These are phyloP conservation scores for Alethe castanea DNA, from an alignment of 2,113 vertebrate species.

Conservation along the genomic window DNA sequence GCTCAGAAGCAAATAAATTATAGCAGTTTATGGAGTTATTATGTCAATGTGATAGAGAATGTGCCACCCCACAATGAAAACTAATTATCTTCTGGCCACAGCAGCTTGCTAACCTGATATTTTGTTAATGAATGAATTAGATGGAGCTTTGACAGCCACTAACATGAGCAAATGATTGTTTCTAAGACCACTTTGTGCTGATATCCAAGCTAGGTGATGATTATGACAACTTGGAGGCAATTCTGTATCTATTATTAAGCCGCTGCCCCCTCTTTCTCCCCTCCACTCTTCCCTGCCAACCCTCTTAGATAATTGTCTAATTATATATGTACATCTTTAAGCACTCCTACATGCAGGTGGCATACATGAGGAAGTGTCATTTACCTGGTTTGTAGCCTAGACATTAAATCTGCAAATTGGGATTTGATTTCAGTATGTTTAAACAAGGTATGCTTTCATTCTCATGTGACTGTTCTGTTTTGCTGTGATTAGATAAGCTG, in stretches of 20 bases:
- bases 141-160: background rate
- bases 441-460: background rate
- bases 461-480: background rate
- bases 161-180: background rate
- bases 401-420: background rate
- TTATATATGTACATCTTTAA: background rate
- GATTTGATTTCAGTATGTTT: background rate
- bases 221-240: background rate
- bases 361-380: background rate
- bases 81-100: constrained; percentile 39
- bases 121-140: constrained; percentile 22
- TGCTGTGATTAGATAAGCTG: background rate
- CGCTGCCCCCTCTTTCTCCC: background rate
- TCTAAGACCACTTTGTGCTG: background rate
- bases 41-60: background rate
- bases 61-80: background rate
- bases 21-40: constrained; percentile 12
- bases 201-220: background rate
- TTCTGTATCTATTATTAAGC: background rate
- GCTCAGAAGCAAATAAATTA: constrained; percentile 19
- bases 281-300: background rate
- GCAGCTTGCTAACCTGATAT: background rate
- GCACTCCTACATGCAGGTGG: background rate
- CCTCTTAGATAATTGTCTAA: background rate
- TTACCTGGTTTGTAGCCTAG: background rate